A percentile compares a stretch with the other conserved stretches of the same genome.
These are phyloP conservation scores for Harpagoxenus sublaevis DNA, from an alignment of 2,888 invertebrate species.

Conservation along the genomic window DNA sequence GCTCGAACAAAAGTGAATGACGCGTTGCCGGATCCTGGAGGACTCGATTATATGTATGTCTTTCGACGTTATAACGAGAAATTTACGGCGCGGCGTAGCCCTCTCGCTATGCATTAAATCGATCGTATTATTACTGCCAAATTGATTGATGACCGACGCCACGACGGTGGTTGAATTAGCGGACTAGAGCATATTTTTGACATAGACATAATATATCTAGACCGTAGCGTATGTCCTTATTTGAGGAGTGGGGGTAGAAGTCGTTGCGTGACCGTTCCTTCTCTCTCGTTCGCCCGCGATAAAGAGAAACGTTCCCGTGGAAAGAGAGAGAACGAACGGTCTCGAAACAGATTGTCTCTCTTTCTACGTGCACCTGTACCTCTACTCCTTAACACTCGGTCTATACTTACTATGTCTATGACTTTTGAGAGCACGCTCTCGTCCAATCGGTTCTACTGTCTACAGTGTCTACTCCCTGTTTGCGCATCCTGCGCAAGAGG, in stretches of 20 bases:
- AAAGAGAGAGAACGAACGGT: too few relatives aligned
- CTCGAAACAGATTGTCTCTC: too few relatives aligned
- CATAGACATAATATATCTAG: too few relatives aligned
- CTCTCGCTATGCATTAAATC: background rate
- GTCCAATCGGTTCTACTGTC: background rate
- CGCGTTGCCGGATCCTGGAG: slow-evolving; percentile 62
- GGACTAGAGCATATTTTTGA: background rate
- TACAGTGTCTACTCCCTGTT: background rate
- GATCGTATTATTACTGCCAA: background rate
- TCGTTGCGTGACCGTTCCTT: too few relatives aligned
- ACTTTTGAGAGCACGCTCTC: background rate
- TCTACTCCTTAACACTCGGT: too few relatives aligned
- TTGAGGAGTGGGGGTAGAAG: too few relatives aligned
- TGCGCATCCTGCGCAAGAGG: slow-evolving; percentile 24
- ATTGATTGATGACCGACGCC: background rate
- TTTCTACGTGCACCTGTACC: too few relatives aligned
- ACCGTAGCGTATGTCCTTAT: too few relatives aligned
- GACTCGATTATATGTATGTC: slow-evolving; percentile 7
- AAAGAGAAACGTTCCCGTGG: too few relatives aligned
- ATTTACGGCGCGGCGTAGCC: background rate
- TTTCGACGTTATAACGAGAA: background rate
- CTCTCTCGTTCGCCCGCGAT: too few relatives aligned
- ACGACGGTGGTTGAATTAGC: background rate
- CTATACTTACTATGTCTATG: too few relatives aligned
- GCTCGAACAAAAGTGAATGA: slow-evolving; percentile 70